phyloP scores from a whole-genome alignment of 2,888 invertebrate genomes.

The Acanthoscelides obtectus region DNA sequence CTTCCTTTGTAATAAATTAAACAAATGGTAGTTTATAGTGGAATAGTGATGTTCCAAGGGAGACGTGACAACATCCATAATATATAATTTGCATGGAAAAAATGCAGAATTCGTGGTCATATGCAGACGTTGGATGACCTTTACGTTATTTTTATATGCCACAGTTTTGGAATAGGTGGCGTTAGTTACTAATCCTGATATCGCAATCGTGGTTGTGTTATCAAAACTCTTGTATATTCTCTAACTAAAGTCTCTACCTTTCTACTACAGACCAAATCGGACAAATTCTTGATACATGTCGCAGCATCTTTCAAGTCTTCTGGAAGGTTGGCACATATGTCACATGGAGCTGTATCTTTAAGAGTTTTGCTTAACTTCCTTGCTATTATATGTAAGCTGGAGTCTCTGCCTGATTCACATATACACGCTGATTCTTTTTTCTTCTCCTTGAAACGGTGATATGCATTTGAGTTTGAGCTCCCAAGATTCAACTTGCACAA shows the following conservation, averaged over 20 bases:
- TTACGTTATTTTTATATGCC: too few relatives aligned
- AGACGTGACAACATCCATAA: too few relatives aligned
- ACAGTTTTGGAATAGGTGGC: too few relatives aligned
- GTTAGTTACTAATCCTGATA: too few relatives aligned
- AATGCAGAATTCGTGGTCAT: too few relatives aligned
- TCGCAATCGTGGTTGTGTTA: too few relatives aligned
- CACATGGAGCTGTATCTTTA: conserved; percentile 32
- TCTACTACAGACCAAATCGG: conserved; percentile 34
- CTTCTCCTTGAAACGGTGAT: not conserved
- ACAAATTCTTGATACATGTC: conserved; percentile 36
- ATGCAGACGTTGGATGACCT: too few relatives aligned
- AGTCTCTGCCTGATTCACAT: conserved; percentile 13
- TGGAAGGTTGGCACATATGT: conserved; percentile 31
- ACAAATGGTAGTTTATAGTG: not conserved
- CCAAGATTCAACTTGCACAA: too few relatives aligned
- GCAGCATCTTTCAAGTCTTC: conserved; percentile 36
- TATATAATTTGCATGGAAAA: too few relatives aligned
- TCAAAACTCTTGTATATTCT: too few relatives aligned
- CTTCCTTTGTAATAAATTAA: conserved; percentile 1
- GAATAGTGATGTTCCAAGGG: too few relatives aligned
- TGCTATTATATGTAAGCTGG: conserved; percentile 34
- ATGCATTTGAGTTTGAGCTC: not conserved
- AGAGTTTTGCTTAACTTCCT: conserved; percentile 37
- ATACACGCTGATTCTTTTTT: not conserved
- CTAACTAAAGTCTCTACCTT: conserved; percentile 19